Percentiles rank a stretch among this genome's conserved stretches.
These are phyloP conservation scores for Lucilia cuprina DNA, from an alignment of 1,140 invertebrate genomes.

Conservation along the genomic window DNA sequence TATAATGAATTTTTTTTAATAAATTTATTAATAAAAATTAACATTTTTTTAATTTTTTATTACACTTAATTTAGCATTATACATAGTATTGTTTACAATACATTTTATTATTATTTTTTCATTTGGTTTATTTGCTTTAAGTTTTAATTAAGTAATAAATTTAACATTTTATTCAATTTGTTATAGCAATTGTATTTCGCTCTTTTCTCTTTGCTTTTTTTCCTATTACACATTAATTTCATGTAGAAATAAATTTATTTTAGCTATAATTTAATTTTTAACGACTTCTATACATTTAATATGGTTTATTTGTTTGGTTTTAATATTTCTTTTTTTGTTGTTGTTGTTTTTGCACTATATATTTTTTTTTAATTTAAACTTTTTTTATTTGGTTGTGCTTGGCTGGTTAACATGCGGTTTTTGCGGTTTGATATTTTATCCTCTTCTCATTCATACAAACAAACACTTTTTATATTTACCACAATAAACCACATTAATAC, in stretches of 20 bases:
- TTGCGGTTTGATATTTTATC: slow-evolving; percentile 17
- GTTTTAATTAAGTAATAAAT: not conserved
- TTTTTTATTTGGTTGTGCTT: slow-evolving; percentile 25
- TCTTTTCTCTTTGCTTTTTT: not conserved
- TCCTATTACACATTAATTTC: not conserved
- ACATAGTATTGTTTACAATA: not conserved
- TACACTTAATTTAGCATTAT: not conserved
- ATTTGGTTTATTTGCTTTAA: not conserved
- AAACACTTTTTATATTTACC: not conserved
- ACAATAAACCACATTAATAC: not conserved
- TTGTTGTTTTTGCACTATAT: slow-evolving; percentile 20
- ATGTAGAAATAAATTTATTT: not conserved
- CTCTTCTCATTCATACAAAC: not conserved
- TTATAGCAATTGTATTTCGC: not conserved
- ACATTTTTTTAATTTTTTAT: not conserved
- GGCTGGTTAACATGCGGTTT: slow-evolving; percentile 36
- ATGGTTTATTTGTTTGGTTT: slow-evolving; percentile 18
- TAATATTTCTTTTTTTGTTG: not conserved
- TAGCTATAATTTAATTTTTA: slow-evolving; percentile 4
- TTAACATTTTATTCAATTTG: not conserved
- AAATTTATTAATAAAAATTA: not conserved
- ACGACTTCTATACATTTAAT: slow-evolving; percentile 20
- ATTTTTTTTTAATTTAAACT: not conserved
- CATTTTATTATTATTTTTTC: not conserved
- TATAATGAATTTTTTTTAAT: not conserved